Base-by-base conservation (phyloP, 1,140 invertebrate species). In the Brachystomella parvula region DNA sequence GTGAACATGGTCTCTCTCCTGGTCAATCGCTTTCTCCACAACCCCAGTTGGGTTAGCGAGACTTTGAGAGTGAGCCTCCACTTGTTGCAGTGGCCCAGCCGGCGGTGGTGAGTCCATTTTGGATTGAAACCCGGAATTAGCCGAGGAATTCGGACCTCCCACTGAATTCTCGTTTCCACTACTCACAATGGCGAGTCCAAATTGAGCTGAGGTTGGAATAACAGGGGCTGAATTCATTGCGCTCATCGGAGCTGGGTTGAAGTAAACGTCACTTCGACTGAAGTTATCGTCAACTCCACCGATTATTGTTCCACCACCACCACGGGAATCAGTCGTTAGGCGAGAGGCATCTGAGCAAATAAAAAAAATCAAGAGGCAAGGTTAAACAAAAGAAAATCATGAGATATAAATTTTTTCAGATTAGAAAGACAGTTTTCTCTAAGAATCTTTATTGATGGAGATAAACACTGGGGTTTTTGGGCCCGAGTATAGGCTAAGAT, bases 191-290 rank as follows among this genome's bases (percentile, higher is more conserved):
- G 88, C 88, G 58, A 90, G 80, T 30, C 88, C 88, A 76, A 90
- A 90, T 74, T 90, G 88, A 49, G 88, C 87, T 76, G 86, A 89
- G 56, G 88, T 89, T 49, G 88, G 88, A 76, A 90, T 89, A 56
- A 90, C 88, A 68, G 88, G 87, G 17, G 88, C 88, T 61, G 87
- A 86, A 71, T 84, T 83, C 76, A 89, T 81, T 64, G 87, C 83
- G 24, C 85, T 83, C 75, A 85, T 70, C 44, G 72, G 86, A 69
- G 86, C 86, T 59, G 87, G 83, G 76, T 87, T 87, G 77, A 86
- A 89, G 77, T 87, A 89, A 63, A 89, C 86, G 77, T 89, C 87
- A 76, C 89, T 87, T 77, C 88, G 88, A 63, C 86, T 87, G 76
- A 88, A 89, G n/a, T 68, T 70, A 1, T 87, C 89, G 71, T 90